Evolutionary conservation across 2,888 invertebrate species (phyloP).

Genomic region (Saturnia japonica): DNA sequence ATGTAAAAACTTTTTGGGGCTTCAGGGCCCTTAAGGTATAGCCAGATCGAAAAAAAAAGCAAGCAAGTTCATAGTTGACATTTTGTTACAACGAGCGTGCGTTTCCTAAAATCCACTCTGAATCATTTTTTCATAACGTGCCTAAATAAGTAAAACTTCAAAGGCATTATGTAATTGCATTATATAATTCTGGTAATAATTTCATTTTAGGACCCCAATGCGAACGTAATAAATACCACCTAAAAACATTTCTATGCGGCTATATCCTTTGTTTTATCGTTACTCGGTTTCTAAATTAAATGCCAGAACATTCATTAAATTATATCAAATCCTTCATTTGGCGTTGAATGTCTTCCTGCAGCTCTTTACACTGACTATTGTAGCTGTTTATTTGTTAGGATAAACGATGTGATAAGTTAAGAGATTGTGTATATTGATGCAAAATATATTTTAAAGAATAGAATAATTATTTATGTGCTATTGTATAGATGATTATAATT

Average conservation of each 20-base stretch:
- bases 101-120: too few relatives aligned
- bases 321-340: slow-evolving; percentile 40
- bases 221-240: background rate
- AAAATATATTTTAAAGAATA: slow-evolving; percentile 63
- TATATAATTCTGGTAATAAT: too few relatives aligned
- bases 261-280: background rate
- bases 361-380: slow-evolving; percentile 82
- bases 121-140: too few relatives aligned
- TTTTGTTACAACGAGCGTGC: too few relatives aligned
- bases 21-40: too few relatives aligned
- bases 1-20: too few relatives aligned
- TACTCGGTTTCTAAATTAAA: background rate
- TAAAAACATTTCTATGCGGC: background rate
- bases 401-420: slow-evolving; percentile 79
- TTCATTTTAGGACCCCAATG: background rate
- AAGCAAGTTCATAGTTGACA: too few relatives aligned
- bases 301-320: slow-evolving; percentile 8
- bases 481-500: slow-evolving; percentile 58
- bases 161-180: too few relatives aligned
- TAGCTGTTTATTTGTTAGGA: slow-evolving; percentile 77
- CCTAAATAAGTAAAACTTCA: too few relatives aligned
- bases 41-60: too few relatives aligned
- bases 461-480: slow-evolving; percentile 64
- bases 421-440: slow-evolving; percentile 65
- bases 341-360: slow-evolving; percentile 80